These are phyloP conservation scores for Myotis findleyi DNA, from an alignment of 2,797 vertebrate genomes.

Conservation along the genomic window DNA sequence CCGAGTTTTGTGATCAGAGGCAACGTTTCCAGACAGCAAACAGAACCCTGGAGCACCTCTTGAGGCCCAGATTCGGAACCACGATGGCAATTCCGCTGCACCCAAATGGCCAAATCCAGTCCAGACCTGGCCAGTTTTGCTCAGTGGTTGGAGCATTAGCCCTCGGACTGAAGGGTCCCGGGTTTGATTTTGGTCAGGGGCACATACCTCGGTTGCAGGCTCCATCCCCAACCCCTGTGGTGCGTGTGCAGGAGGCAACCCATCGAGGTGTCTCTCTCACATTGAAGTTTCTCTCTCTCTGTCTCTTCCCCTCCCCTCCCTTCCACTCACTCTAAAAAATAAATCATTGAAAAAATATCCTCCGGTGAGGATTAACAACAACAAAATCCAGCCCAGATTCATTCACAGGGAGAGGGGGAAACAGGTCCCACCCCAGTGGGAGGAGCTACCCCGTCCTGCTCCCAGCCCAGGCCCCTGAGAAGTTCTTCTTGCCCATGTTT, in stretches of 20 bases:
- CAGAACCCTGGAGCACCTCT: fast-evolving
- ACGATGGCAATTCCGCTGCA: background rate
- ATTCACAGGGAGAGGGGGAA: background rate
- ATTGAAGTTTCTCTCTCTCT: too few species aligned
- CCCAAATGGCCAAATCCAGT: background rate
- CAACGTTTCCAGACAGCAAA: background rate
- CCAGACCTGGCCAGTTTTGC: too few species aligned
- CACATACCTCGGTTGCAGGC: too few species aligned
- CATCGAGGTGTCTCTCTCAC: too few species aligned
- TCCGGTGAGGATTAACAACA: background rate
- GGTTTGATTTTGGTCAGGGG: too few species aligned
- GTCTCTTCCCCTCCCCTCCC: too few species aligned
- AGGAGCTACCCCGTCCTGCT: background rate
- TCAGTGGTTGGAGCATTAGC: too few species aligned
- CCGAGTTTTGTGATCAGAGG: background rate
- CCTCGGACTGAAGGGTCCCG: too few species aligned
- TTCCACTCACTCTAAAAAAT: too few species aligned
- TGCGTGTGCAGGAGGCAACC: too few species aligned
- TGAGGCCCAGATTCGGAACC: background rate
- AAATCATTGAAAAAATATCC: too few species aligned
- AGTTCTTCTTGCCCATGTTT: background rate
- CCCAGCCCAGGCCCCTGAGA: background rate
- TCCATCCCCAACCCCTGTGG: too few species aligned
- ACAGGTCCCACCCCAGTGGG: background rate
- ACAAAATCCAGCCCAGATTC: background rate